Conservation (phyloP, 2,888 invertebrate genomes). For the Gastrophysa polygoni region DNA sequence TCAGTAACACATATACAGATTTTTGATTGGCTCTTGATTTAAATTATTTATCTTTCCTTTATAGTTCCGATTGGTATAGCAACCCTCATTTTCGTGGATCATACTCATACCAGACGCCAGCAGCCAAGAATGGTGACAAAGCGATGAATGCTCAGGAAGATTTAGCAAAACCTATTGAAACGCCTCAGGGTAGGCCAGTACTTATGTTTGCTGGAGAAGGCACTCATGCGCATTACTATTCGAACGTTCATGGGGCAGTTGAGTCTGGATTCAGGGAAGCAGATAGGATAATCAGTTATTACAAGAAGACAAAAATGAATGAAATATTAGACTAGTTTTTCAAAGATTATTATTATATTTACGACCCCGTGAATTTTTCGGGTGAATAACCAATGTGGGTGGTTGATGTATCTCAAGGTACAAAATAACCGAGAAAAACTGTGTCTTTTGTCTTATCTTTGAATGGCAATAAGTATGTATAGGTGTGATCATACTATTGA, state of each 20-base stretch:
- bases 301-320: background rate
- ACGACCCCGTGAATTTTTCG: too few relatives aligned
- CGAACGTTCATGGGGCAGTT: conserved; percentile 61
- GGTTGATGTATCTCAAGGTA: too few relatives aligned
- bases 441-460: too few relatives aligned
- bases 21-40: too few relatives aligned
- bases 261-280: conserved; percentile 60
- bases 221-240: conserved; percentile 50
- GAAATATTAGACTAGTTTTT: background rate
- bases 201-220: conserved; percentile 54
- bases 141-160: background rate
- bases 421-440: too few relatives aligned
- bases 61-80: conserved; percentile 2
- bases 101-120: background rate
- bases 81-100: conserved; percentile 5
- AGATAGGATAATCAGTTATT: conserved; percentile 43
- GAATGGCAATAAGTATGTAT: too few relatives aligned
- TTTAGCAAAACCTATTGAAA: conserved; percentile 23
- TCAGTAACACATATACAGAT: too few relatives aligned
- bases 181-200: conserved; percentile 54
- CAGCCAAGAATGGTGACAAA: background rate
- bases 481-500: too few relatives aligned
- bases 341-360: too few relatives aligned
- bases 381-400: too few relatives aligned
- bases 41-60: too few relatives aligned